A percentile compares a stretch with the other conserved stretches of the same genome.
Evolutionary conservation across 2,888 invertebrate genomes (phyloP).

Genomic region (Hemistola chrysoprasaria): DNA sequence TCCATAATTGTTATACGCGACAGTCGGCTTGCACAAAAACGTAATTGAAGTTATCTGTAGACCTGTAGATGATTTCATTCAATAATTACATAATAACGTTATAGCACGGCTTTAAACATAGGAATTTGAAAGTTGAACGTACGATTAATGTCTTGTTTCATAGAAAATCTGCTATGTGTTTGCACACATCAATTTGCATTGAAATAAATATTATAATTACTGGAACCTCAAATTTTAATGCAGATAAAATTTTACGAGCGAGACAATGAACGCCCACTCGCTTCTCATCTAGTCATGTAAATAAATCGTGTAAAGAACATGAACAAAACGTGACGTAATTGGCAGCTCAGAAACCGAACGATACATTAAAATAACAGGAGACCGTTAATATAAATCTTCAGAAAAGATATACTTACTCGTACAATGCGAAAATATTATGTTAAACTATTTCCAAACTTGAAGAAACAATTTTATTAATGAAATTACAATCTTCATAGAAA

Average conservation of each 20-base stretch:
- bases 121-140: constrained; percentile 46
- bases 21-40: constrained; percentile 18
- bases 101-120: constrained; percentile 21
- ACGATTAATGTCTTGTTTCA: constrained; percentile 48
- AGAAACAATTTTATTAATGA: no score
- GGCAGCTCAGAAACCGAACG: constrained; percentile 18
- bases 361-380: no score
- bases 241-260: constrained; percentile 12
- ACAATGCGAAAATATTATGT: no score
- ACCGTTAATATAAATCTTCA: no score
- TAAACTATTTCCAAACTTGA: no score
- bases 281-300: constrained; percentile 17
- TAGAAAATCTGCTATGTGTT: constrained; percentile 36
- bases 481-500: no score
- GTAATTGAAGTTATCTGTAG: constrained; percentile 20
- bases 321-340: constrained; percentile 21
- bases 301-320: constrained; percentile 14
- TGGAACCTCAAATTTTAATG: constrained; percentile 23
- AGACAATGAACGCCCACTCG: constrained; percentile 26
- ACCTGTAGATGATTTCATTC: constrained; percentile 26
- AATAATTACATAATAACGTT: constrained; percentile 24
- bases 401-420: no score
- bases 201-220: constrained; percentile 31
- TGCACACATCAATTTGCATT: constrained; percentile 39
- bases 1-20: constrained; percentile 13